Evolutionary conservation across 2,888 invertebrate species (phyloP).

Genomic region (Zaprionus lineosus): DNA sequence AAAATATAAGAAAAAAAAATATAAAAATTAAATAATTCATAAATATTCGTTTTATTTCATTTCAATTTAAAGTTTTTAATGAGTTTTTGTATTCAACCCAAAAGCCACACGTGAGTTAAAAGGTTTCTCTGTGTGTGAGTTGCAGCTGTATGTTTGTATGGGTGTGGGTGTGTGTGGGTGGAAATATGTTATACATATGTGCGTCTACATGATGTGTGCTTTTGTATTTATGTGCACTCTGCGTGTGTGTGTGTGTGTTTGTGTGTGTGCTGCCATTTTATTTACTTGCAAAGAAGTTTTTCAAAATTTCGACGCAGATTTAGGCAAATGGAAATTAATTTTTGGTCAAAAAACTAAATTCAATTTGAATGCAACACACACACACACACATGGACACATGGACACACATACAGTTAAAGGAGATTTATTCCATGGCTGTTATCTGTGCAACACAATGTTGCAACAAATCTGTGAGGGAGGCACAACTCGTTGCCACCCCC

Average conservation of each 20-base stretch:
- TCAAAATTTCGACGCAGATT: slow-evolving; percentile 42
- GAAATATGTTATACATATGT: too few species aligned
- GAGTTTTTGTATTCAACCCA: slow-evolving; percentile 62
- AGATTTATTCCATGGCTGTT: slow-evolving; percentile 25
- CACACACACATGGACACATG: too few species aligned
- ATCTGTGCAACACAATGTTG: slow-evolving; percentile 27
- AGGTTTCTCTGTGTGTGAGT: not conserved
- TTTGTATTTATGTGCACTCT: too few species aligned
- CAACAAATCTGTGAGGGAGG: slow-evolving; percentile 26
- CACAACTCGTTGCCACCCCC: too few species aligned
- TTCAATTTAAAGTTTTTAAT: slow-evolving; percentile 80
- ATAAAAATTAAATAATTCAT: slow-evolving; percentile 41
- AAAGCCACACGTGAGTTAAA: slow-evolving; percentile 52
- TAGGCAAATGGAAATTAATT: slow-evolving; percentile 54
- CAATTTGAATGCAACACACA: slow-evolving; percentile 44
- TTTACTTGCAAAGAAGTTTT: slow-evolving; percentile 30
- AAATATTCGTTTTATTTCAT: slow-evolving; percentile 67
- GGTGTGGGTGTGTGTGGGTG: too few species aligned
- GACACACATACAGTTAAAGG: too few species aligned
- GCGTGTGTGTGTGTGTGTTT: slow-evolving; percentile 4
- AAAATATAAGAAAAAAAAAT: slow-evolving; percentile 38
- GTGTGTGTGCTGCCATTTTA: slow-evolving; percentile 24
- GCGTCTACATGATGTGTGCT: too few species aligned
- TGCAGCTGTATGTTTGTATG: too few species aligned
- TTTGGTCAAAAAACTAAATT: slow-evolving; percentile 42